phyloP scores from a whole-genome alignment of 1,140 invertebrate genomes.

The Lerema accius region DNA sequence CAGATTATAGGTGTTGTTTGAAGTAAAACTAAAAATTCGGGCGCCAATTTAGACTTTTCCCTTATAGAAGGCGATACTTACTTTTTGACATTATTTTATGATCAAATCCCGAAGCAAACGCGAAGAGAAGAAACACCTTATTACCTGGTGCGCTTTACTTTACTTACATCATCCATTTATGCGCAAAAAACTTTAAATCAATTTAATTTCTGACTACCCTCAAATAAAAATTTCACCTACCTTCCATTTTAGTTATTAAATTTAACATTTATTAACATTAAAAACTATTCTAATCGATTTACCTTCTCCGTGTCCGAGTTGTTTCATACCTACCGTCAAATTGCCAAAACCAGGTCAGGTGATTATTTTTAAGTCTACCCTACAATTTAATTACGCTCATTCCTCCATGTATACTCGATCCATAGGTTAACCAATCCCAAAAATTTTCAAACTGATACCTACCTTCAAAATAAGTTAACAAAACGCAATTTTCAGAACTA shows the following conservation, averaged over 20 bases:
- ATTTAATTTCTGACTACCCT: not conserved
- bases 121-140: conserved; percentile 27
- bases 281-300: conserved; percentile 20
- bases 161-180: conserved; percentile 44
- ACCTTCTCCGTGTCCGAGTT: not conserved
- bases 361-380: not conserved
- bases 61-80: conserved; percentile 33
- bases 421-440: no score
- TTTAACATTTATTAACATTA: not conserved
- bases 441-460: not conserved
- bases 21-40: no score
- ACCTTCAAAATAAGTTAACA: not conserved
- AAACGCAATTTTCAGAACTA: not conserved
- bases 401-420: no score
- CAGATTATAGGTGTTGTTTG: no score
- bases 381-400: not conserved
- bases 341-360: not conserved
- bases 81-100: conserved; percentile 29
- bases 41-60: conserved; percentile 8
- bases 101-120: conserved; percentile 26
- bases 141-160: conserved; percentile 70
- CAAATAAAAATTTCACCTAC: not conserved
- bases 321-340: conserved; percentile 3
- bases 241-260: not conserved
- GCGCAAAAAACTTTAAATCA: conserved; percentile 38